Percentiles rank a stretch among this genome's conserved stretches.
Conservation (phyloP, 2,888 invertebrate genomes). For the Heliconius cydno region DNA sequence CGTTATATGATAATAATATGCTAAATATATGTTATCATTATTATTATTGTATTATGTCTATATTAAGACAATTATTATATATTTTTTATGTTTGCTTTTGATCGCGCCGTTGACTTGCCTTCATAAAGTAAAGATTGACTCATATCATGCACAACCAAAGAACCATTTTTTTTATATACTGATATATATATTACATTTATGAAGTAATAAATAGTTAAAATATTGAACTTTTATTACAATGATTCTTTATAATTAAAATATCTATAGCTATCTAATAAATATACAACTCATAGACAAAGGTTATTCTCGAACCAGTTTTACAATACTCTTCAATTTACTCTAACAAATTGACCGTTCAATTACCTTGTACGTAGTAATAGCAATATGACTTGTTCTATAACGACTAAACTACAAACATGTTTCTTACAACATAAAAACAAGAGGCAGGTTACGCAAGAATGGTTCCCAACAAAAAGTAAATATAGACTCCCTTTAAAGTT, state of each 20-base stretch:
- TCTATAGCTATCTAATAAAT: background rate
- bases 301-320: constrained; percentile 4
- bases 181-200: background rate
- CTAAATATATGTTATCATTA: constrained; percentile 30
- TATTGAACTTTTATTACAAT: background rate
- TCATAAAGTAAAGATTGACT: too few relatives aligned
- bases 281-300: background rate
- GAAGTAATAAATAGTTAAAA: background rate
- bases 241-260: background rate
- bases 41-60: constrained; percentile 2
- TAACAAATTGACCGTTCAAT: constrained; percentile 32
- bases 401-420: constrained; percentile 51
- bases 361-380: constrained; percentile 24
- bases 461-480: constrained; percentile 69
- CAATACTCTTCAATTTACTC: constrained; percentile 18
- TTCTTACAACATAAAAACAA: constrained; percentile 67
- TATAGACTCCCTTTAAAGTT: constrained; percentile 65
- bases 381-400: constrained; percentile 35
- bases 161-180: background rate
- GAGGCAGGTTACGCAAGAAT: constrained; percentile 79
- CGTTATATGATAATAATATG: constrained; percentile 36
- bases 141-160: background rate
- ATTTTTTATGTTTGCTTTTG: background rate
- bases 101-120: background rate
- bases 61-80: constrained; percentile 33